These are phyloP conservation scores for Rhinopomastus cyanomelas DNA, from an alignment of 2,113 vertebrate species.

Conservation along the genomic window DNA sequence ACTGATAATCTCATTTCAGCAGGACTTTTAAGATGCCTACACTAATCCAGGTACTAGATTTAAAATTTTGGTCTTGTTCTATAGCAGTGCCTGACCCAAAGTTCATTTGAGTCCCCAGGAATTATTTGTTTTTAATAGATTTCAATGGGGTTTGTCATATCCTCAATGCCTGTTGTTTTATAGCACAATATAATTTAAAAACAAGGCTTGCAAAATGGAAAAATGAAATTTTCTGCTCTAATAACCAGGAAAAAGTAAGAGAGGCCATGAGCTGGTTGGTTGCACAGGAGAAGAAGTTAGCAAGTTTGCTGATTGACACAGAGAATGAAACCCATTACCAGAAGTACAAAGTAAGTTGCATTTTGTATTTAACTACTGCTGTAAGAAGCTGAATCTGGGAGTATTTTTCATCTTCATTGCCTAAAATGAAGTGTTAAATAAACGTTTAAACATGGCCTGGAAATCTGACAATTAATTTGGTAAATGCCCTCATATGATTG, in stretches of 20 bases:
- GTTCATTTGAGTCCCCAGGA: not conserved
- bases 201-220: constrained; percentile 1
- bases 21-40: not conserved
- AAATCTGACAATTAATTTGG: not conserved
- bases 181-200: not conserved
- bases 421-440: not conserved
- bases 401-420: not conserved
- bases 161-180: not conserved
- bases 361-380: not conserved
- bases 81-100: not conserved
- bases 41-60: not conserved
- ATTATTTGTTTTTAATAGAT: not conserved
- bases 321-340: constrained; percentile 81
- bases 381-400: not conserved
- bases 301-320: constrained; percentile 79
- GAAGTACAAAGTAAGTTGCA: constrained; percentile 82
- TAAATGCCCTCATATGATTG: not conserved
- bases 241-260: constrained; percentile 76
- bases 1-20: not conserved
- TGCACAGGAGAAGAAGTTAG: constrained; percentile 83
- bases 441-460: not conserved
- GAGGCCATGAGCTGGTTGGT: constrained; percentile 84
- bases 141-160: not conserved
- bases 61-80: not conserved
- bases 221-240: constrained; percentile 43